Evolutionary conservation across 2,113 vertebrate genomes (phyloP).

Genomic region (Myanophis thanlyinensis): DNA sequence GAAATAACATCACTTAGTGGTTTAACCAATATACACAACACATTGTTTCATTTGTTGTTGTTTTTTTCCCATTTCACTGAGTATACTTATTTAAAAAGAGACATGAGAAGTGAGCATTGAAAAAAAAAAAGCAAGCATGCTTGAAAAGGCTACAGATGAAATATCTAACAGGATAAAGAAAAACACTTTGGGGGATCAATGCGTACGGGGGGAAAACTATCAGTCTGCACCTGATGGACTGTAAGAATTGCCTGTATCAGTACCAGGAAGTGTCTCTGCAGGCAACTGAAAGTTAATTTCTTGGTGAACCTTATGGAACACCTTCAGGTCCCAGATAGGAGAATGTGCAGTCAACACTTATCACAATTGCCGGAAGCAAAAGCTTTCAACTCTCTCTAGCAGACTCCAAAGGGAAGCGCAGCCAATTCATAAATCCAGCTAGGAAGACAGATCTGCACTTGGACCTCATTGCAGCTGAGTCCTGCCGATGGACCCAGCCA

Average conservation of each 20-base stretch:
- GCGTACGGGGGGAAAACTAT: background rate
- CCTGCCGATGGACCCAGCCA: background rate
- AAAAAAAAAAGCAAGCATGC: background rate
- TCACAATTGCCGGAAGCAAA: background rate
- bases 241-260: fast-evolving
- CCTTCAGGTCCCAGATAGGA: background rate
- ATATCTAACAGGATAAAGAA: background rate
- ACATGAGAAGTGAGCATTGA: background rate
- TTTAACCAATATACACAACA: constrained; percentile 2
- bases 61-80: background rate
- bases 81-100: background rate
- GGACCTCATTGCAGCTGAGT: background rate
- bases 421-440: background rate
- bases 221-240: fast-evolving
- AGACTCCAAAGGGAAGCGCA: background rate
- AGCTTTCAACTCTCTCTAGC: background rate
- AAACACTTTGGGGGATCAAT: fast-evolving
- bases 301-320: background rate
- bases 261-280: background rate
- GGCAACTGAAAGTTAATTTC: background rate
- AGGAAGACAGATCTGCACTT: background rate
- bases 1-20: constrained; percentile 23
- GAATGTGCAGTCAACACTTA: background rate
- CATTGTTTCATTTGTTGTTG: fast-evolving
- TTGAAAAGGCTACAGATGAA: background rate